Evolutionary conservation across 1,140 invertebrate genomes (phyloP).

Genomic region (Phocides pigmalion): DNA sequence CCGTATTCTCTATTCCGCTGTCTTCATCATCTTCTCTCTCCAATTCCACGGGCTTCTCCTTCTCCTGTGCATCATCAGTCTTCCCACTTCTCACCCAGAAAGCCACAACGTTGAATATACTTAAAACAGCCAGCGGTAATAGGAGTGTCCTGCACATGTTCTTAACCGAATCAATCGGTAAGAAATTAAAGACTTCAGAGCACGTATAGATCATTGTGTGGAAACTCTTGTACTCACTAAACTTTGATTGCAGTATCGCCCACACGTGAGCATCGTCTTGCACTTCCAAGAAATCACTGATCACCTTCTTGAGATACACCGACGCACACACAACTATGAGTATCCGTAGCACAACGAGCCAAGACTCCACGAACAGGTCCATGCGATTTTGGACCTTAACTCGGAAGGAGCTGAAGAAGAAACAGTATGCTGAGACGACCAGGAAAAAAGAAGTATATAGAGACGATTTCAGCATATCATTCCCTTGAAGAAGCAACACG

Average conservation of each 20-base stretch:
- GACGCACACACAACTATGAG: constrained; percentile 49
- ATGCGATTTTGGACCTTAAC: constrained; percentile 55
- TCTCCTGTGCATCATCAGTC: too few relatives aligned
- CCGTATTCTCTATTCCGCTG: constrained; percentile 56
- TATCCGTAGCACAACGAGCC: constrained; percentile 54
- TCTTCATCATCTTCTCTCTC: constrained; percentile 46
- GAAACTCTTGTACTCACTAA: constrained; percentile 90
- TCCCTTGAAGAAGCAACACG: constrained; percentile 75
- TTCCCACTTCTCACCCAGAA: constrained; percentile 67
- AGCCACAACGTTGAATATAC: constrained; percentile 70
- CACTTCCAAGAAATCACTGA: constrained; percentile 62
- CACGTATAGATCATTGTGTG: constrained; percentile 94
- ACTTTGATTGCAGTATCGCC: constrained; percentile 91
- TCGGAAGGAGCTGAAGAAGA: constrained; percentile 63
- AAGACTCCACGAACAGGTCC: constrained; percentile 58
- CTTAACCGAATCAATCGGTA: constrained; percentile 84
- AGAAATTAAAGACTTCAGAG: constrained; percentile 92
- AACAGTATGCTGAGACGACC: constrained; percentile 56
- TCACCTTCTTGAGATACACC: constrained; percentile 59
- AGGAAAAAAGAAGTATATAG: constrained; percentile 84
- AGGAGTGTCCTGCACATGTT: constrained; percentile 84
- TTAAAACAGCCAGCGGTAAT: constrained; percentile 83
- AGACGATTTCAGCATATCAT: constrained; percentile 88
- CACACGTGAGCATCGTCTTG: constrained; percentile 89
- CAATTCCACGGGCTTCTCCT: constrained; percentile 23